Percentiles rank a stretch among this genome's conserved stretches.
These are phyloP conservation scores for Chrysotoxum bicinctum DNA, from an alignment of 2,888 invertebrate genomes.

Conservation along the genomic window DNA sequence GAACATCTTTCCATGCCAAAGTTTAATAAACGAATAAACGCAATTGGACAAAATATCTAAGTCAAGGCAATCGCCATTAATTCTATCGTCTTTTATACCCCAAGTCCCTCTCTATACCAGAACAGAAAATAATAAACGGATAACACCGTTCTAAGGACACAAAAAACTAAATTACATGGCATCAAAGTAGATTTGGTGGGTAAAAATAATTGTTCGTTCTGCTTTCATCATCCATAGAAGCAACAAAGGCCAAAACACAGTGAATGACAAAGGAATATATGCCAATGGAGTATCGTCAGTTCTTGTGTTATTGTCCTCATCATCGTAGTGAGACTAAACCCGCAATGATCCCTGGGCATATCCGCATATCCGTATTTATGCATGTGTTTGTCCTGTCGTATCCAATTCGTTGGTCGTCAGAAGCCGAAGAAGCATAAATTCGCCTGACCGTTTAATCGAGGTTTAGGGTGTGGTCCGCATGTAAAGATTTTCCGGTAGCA, in stretches of 20 bases:
- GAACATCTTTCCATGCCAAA: conserved; percentile 37
- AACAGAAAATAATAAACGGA: conserved; percentile 21
- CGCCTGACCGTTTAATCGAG: conserved; percentile 7
- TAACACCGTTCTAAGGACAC: conserved; percentile 47
- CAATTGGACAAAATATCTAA: conserved; percentile 59
- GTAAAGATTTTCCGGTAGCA: conserved; percentile 58
- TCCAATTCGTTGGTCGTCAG: conserved; percentile 25
- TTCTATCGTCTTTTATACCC: background rate
- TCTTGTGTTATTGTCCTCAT: conserved; percentile 8
- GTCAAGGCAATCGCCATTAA: conserved; percentile 35
- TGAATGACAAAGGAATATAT: conserved; percentile 26
- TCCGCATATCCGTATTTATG: background rate
- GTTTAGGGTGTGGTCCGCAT: conserved; percentile 36
- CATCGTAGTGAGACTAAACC: background rate
- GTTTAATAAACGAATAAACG: conserved; percentile 22
- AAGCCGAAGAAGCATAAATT: conserved; percentile 25
- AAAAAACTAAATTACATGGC: conserved; percentile 67
- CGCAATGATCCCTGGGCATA: background rate
- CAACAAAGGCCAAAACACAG: conserved; percentile 18
- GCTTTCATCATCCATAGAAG: conserved; percentile 51
- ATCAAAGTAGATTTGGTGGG: conserved; percentile 67
- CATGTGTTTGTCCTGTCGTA: background rate
- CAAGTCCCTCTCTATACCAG: conserved; percentile 5
- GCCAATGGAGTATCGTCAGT: conserved; percentile 36
- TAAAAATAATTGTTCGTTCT: conserved; percentile 61